Conservation (phyloP, 2,888 invertebrate genomes). For the Pristionchus japonicus region DNA sequence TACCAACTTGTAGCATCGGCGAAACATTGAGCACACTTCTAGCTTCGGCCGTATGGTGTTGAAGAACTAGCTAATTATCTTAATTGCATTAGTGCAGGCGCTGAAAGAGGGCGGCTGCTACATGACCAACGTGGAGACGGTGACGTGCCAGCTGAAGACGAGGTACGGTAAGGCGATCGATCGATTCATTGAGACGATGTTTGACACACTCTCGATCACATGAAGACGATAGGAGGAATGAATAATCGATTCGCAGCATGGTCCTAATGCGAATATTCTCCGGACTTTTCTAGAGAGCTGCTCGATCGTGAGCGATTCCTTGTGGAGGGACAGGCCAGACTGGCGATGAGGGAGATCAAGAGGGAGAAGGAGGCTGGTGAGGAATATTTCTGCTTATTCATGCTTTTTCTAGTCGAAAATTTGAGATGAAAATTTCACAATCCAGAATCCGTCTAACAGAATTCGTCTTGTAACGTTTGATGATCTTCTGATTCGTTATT, state of each 20-base stretch:
- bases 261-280: neutral
- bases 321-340: neutral
- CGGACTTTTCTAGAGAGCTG: neutral
- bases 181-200: neutral
- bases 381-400: neutral
- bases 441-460: neutral
- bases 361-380: slow-evolving; percentile 10
- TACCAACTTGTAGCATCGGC: no score
- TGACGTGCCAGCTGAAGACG: neutral
- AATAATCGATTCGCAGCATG: neutral
- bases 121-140: neutral
- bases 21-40: no score
- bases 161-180: neutral
- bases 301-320: neutral
- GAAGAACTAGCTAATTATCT: no score
- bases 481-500: no score
- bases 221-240: neutral
- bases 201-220: no score
- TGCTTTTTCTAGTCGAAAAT: neutral
- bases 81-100: neutral
- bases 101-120: neutral
- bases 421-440: neutral
- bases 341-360: neutral
- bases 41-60: no score
- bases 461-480: no score